Evolutionary conservation across 2,888 invertebrate species (phyloP).

Genomic region (Phengaris arion): DNA sequence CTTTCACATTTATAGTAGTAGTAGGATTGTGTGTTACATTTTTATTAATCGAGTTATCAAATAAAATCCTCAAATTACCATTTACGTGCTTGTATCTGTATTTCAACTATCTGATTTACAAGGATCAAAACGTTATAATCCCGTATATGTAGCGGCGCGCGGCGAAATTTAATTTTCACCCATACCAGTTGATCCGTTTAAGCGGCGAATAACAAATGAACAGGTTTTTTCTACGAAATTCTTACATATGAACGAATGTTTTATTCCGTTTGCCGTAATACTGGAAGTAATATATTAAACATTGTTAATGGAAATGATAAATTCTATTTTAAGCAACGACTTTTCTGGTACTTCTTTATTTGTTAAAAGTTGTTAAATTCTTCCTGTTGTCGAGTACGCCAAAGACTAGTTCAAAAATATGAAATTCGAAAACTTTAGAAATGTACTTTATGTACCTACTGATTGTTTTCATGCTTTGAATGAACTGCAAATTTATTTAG

Average conservation of each 20-base stretch:
- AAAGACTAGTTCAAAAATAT: too few relatives aligned
- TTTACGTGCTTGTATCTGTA: constrained; percentile 31
- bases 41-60: not conserved
- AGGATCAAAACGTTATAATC: constrained; percentile 38
- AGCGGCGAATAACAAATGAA: constrained; percentile 47
- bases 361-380: too few relatives aligned
- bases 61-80: not conserved
- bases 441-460: too few relatives aligned
- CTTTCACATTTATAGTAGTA: too few relatives aligned
- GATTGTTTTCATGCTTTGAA: too few relatives aligned
- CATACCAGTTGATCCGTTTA: constrained; percentile 41
- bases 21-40: not conserved
- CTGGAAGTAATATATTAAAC: not conserved
- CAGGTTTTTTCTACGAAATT: constrained; percentile 42
- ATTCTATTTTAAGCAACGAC: too few relatives aligned
- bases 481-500: too few relatives aligned
- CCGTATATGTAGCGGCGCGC: constrained; percentile 28
- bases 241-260: constrained; percentile 34
- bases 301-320: not conserved
- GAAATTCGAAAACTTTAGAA: too few relatives aligned
- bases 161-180: constrained; percentile 40
- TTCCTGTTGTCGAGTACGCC: too few relatives aligned
- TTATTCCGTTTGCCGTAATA: constrained; percentile 21
- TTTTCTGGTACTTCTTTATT: too few relatives aligned
- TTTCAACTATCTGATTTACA: constrained; percentile 37